Conservation (phyloP, 2,113 vertebrate genomes). For the Vulpes ferrilata region DNA sequence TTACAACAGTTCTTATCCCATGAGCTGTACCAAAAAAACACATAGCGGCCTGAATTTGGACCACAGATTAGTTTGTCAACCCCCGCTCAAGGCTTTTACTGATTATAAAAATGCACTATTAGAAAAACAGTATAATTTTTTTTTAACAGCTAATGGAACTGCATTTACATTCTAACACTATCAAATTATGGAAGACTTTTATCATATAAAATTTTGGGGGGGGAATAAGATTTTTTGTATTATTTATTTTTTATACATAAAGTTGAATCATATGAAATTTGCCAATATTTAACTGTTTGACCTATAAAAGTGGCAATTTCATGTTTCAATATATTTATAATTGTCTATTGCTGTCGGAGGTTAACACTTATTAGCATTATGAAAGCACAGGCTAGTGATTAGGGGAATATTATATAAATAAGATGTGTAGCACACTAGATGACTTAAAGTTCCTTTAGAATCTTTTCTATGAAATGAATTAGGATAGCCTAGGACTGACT, state of each 20-base stretch:
- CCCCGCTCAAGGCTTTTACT: not conserved
- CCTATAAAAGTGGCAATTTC: not conserved
- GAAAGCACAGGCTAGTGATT: not conserved
- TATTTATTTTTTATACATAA: not conserved
- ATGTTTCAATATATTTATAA: slow-evolving; percentile 21
- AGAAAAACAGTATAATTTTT: not conserved
- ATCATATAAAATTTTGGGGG: not conserved
- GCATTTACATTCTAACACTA: not conserved
- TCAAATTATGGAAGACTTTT: not conserved
- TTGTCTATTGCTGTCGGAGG: not conserved
- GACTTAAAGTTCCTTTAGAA: slow-evolving; percentile 7
- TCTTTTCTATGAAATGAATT: slow-evolving; percentile 40
- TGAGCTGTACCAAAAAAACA: not conserved
- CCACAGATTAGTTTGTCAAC: not conserved
- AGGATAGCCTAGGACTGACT: not conserved
- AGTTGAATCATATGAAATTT: not conserved
- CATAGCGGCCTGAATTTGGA: not conserved
- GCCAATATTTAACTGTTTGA: not conserved
- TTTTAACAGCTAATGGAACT: not conserved
- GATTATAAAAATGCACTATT: not conserved
- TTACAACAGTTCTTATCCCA: not conserved
- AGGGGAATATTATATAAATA: not conserved
- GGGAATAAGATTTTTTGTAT: slow-evolving; percentile 20
- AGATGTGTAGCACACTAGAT: not conserved
- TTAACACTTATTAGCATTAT: not conserved